These are phyloP conservation scores for Nasonia longicornis DNA, from an alignment of 1,140 invertebrate genomes.

Conservation along the genomic window DNA sequence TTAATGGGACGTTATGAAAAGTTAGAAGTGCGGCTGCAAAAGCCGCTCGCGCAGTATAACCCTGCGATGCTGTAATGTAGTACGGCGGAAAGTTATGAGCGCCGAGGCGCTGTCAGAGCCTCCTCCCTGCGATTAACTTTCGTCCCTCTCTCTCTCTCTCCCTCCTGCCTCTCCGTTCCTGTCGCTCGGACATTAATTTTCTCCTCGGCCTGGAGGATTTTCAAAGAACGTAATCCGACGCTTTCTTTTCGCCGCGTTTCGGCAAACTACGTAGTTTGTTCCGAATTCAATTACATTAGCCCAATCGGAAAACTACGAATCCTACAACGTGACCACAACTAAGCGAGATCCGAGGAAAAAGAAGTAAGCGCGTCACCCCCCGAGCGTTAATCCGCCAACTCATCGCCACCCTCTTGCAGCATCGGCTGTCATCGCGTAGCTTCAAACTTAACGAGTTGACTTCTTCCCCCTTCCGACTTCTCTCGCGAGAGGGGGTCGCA, in stretches of 20 bases:
- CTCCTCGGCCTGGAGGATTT: not conserved
- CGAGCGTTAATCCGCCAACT: not conserved
- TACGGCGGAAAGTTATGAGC: not conserved
- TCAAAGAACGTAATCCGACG: not conserved
- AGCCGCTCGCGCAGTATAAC: not conserved
- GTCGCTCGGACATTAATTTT: not conserved
- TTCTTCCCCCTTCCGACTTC: conserved; percentile 11
- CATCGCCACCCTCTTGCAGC: not conserved
- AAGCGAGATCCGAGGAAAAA: not conserved
- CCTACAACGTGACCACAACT: not conserved
- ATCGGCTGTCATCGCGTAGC: conserved; percentile 16
- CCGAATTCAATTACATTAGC: not conserved
- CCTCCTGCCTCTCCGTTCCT: not conserved
- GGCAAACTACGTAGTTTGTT: not conserved
- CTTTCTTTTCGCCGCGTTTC: not conserved
- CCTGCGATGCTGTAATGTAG: not conserved
- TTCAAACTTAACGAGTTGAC: conserved; percentile 33
- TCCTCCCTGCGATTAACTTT: conserved; percentile 6
- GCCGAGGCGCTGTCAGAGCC: not conserved
- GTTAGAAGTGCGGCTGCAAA: conserved; percentile 12
- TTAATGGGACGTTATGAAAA: conserved; percentile 15
- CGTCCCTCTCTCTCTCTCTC: not conserved
- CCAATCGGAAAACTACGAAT: not conserved
- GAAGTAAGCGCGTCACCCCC: not conserved
- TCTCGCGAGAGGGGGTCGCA: conserved; percentile 27